These are phyloP conservation scores for Drosophila pegasa DNA, from an alignment of 2,888 invertebrate genomes.

Conservation along the genomic window DNA sequence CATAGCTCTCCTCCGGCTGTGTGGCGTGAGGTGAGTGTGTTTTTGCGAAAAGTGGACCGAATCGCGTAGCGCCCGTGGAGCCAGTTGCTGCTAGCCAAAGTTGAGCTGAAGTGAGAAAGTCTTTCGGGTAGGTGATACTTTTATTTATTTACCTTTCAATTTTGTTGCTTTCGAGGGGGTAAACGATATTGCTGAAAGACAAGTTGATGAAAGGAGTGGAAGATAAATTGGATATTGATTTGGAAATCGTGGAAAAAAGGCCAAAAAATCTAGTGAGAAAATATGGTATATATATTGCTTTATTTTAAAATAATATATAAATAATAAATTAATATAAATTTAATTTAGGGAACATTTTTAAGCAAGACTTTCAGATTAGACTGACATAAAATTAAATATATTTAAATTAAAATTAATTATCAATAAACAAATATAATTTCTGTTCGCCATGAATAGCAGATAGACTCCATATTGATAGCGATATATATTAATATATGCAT, in stretches of 20 bases:
- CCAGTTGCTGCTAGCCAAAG: constrained; percentile 6
- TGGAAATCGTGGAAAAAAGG: not conserved
- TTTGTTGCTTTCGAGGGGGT: constrained; percentile 21
- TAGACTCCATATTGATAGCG: not conserved
- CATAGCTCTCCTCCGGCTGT: no score
- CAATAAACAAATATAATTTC: not conserved
- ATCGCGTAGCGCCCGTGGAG: constrained; percentile 2
- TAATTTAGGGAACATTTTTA: no score
- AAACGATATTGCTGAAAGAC: not conserved
- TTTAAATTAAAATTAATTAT: not conserved
- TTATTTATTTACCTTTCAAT: constrained; percentile 61
- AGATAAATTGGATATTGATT: constrained; percentile 3
- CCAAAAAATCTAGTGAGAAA: not conserved
- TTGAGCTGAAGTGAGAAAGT: not conserved
- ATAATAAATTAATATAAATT: not conserved
- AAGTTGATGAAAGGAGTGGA: constrained; percentile 12
- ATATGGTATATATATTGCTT: not conserved
- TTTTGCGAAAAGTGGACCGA: constrained; percentile 18
- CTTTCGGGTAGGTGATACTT: constrained; percentile 39
- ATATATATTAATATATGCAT: not conserved
- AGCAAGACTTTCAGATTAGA: not conserved
- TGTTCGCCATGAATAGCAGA: not conserved
- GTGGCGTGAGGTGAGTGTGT: no score
- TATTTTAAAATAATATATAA: not conserved
- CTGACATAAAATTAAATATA: not conserved